Evolutionary conservation across 2,888 invertebrate genomes (phyloP).

Genomic region (Rhingia rostrata): DNA sequence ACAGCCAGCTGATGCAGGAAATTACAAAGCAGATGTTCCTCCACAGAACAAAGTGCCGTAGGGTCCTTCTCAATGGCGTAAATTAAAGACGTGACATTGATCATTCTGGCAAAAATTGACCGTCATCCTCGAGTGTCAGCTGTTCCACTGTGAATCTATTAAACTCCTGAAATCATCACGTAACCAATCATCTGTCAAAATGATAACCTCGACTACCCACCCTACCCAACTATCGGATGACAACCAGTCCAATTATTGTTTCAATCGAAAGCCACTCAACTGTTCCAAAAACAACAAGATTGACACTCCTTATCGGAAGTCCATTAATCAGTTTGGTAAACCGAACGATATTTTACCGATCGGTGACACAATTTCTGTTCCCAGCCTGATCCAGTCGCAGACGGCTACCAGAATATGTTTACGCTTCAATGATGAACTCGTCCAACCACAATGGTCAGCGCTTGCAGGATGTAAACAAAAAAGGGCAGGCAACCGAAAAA

Average conservation of each 20-base stretch:
- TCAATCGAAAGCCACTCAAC: neutral
- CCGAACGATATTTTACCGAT: slow-evolving; percentile 9
- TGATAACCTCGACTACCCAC: no score
- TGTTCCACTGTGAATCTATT: no score
- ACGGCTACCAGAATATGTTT: slow-evolving; percentile 29
- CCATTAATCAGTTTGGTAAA: slow-evolving; percentile 25
- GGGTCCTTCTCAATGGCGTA: no score
- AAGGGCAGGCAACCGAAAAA: slow-evolving; percentile 25
- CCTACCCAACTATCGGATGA: neutral
- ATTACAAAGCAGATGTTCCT: no score
- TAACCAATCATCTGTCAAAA: no score
- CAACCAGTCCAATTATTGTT: slow-evolving; percentile 4
- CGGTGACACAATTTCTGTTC: slow-evolving; percentile 9
- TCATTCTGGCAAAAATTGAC: no score
- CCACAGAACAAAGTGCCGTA: no score
- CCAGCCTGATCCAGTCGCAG: neutral
- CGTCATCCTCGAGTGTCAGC: no score
- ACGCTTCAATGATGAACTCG: slow-evolving; percentile 41
- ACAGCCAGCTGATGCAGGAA: no score
- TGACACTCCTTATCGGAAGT: slow-evolving; percentile 23
- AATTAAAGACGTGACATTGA: no score
- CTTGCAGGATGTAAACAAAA: slow-evolving; percentile 56
- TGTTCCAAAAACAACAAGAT: neutral
- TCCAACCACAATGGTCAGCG: slow-evolving; percentile 37
- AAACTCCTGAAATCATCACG: no score